phyloP scores from a whole-genome alignment of 2,113 vertebrate species.

The Cephalopholis sonnerati region DNA sequence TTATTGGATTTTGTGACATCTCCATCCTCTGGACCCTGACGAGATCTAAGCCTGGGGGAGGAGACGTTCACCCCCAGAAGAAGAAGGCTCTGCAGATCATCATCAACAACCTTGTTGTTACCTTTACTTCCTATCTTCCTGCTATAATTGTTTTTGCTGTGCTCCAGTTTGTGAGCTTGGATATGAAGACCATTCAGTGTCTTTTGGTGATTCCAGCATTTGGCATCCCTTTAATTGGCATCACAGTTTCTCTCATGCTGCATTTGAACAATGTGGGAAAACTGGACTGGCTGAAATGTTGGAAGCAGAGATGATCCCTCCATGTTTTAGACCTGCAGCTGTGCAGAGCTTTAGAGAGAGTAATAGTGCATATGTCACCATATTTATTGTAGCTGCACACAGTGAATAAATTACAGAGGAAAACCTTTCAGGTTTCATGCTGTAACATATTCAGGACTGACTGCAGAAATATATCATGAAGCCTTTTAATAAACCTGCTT shows the following conservation, averaged over 20 bases:
- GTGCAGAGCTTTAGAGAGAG: not conserved
- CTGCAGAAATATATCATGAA: not conserved
- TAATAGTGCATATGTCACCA: not conserved
- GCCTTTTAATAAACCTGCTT: not conserved
- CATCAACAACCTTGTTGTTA: conserved; percentile 16
- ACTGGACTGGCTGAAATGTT: conserved; percentile 33
- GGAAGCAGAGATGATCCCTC: not conserved
- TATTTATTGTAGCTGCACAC: not conserved
- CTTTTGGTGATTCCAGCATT: not conserved
- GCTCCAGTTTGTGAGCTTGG: fast-evolving
- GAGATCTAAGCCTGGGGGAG: conserved; percentile 20
- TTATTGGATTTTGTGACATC: conserved; percentile 21
- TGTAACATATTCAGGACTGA: too few relatives aligned
- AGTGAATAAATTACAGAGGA: not conserved
- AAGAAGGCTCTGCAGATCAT: conserved; percentile 41
- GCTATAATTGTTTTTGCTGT: not conserved
- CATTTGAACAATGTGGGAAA: conserved; percentile 30
- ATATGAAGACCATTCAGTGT: fast-evolving
- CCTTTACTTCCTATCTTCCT: conserved; percentile 25
- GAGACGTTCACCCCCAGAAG: conserved; percentile 36
- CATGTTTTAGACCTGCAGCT: not conserved
- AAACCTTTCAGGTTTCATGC: not conserved
- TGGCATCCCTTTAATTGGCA: not conserved
- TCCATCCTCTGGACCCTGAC: conserved; percentile 39
- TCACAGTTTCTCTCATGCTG: conserved; percentile 11